Conservation (phyloP, 2,888 invertebrate species). For the Drosophila antonietae region DNA sequence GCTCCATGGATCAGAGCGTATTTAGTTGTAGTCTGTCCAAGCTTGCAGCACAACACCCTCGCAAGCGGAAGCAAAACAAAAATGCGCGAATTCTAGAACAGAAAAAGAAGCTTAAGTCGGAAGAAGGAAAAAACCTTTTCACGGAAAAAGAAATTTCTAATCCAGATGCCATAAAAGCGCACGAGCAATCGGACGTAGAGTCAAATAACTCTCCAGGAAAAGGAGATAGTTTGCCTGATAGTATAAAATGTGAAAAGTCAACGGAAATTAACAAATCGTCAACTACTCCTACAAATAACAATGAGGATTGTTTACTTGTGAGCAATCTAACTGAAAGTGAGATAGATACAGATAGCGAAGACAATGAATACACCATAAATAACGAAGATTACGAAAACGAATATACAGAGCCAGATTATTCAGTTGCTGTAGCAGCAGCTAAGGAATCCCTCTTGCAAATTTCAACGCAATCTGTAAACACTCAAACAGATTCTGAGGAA, state of each 20-base stretch:
- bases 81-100: neutral
- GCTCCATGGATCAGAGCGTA: neutral
- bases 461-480: neutral
- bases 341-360: constrained; percentile 17
- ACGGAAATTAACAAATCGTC: neutral
- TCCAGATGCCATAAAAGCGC: neutral
- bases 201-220: neutral
- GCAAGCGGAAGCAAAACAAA: constrained; percentile 16
- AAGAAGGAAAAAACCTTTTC: neutral
- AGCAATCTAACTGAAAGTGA: constrained; percentile 17
- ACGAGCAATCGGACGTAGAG: neutral
- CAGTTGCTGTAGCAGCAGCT: neutral
- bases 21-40: neutral
- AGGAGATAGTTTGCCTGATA: neutral
- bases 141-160: neutral
- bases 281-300: neutral
- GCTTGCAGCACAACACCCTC: neutral
- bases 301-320: constrained; percentile 23
- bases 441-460: neutral
- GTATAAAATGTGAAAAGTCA: neutral
- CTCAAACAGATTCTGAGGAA: neutral
- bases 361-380: constrained; percentile 30
- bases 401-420: neutral
- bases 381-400: constrained; percentile 10
- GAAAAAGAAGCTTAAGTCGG: neutral